Percentiles rank a stretch among this genome's conserved stretches.
phyloP scores from a whole-genome alignment of 2,888 invertebrate genomes.

The Callosobruchus maculatus region DNA sequence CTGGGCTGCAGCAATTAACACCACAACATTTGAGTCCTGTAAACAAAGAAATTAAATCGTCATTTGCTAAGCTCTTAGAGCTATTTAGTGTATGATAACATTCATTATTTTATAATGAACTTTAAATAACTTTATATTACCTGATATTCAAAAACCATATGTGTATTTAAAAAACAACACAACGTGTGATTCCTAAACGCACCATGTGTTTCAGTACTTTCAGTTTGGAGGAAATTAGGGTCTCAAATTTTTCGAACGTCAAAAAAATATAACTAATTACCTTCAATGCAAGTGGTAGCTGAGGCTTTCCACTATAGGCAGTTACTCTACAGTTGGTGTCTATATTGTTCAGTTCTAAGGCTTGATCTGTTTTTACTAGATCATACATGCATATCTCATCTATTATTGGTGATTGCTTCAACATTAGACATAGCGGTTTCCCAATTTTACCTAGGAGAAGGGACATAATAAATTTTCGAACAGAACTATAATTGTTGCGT shows the following conservation, averaged over 20 bases:
- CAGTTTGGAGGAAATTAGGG: no score
- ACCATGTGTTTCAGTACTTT: no score
- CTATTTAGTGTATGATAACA: no score
- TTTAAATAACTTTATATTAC: no score
- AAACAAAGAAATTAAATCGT: slow-evolving; percentile 6
- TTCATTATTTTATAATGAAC: no score
- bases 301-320: slow-evolving; percentile 32
- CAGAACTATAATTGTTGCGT: no score
- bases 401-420: slow-evolving; percentile 57
- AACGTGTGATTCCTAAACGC: no score
- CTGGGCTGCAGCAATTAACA: slow-evolving; percentile 35
- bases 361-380: slow-evolving; percentile 40
- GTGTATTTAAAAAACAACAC: no score
- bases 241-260: no score
- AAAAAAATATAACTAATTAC: slow-evolving; percentile 5
- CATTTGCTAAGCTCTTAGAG: no score
- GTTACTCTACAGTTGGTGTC: slow-evolving; percentile 50
- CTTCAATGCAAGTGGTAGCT: slow-evolving; percentile 36
- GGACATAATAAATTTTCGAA: not conserved
- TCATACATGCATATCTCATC: slow-evolving; percentile 61
- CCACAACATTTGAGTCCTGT: slow-evolving; percentile 38
- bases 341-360: slow-evolving; percentile 48
- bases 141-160: no score
- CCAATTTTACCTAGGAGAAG: slow-evolving; percentile 48
- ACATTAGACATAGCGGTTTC: slow-evolving; percentile 55